phyloP scores from a whole-genome alignment of 2,888 invertebrate genomes.

The Capitulum mitella region DNA sequence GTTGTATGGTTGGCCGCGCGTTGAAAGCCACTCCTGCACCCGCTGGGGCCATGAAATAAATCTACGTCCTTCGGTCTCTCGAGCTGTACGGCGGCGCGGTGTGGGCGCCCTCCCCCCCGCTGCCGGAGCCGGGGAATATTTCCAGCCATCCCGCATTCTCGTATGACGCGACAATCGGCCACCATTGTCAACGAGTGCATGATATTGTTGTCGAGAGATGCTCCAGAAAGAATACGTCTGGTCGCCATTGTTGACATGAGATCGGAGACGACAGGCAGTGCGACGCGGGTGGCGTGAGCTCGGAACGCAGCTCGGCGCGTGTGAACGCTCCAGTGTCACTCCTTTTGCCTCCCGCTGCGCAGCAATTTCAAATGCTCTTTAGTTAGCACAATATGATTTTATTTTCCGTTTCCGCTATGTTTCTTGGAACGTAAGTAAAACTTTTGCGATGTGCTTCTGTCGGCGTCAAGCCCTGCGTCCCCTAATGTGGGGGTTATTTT shows the following conservation, averaged over 20 bases:
- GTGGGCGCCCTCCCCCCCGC: neutral
- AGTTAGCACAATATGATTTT: too few species aligned
- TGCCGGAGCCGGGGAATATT: neutral
- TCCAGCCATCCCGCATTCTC: constrained; percentile 17
- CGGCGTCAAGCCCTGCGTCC: too few species aligned
- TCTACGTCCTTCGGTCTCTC: too few species aligned
- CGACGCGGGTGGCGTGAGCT: neutral
- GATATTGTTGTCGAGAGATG: constrained; percentile 12
- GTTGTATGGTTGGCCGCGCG: too few species aligned
- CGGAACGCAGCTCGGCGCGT: neutral
- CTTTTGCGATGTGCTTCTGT: too few species aligned
- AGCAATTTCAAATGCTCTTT: too few species aligned
- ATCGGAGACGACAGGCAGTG: neutral
- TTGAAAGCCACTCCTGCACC: too few species aligned
- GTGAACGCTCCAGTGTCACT: too few species aligned
- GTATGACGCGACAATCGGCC: neutral
- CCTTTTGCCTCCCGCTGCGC: too few species aligned
- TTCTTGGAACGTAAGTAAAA: too few species aligned
- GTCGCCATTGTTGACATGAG: neutral
- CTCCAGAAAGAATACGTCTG: neutral
- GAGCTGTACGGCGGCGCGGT: neutral
- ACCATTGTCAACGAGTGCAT: neutral
- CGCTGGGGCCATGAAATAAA: neutral
- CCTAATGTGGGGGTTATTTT: too few species aligned
- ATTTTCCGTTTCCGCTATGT: too few species aligned